Evolutionary conservation across 2,797 vertebrate genomes (phyloP).

Genomic region (Spinus olivaceus): DNA sequence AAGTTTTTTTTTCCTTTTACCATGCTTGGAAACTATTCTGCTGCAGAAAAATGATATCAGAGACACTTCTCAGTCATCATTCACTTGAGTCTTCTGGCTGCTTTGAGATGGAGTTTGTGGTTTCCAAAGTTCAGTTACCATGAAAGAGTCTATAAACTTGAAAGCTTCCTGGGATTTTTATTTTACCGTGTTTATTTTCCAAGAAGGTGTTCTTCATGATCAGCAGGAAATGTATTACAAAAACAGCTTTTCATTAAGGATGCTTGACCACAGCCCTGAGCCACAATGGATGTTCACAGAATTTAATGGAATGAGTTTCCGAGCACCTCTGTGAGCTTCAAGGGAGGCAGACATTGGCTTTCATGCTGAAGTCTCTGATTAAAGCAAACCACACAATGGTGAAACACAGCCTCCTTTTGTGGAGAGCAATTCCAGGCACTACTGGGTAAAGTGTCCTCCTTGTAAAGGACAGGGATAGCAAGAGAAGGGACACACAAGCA

Average conservation of each 20-base stretch:
- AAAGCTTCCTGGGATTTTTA: conserved; percentile 26
- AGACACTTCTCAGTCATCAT: not conserved
- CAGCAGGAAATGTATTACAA: conserved; percentile 43
- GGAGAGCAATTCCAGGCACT: conserved; percentile 19
- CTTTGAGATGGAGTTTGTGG: not conserved
- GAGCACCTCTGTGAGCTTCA: not conserved
- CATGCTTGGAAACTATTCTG: not conserved
- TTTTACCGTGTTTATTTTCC: conserved; percentile 42
- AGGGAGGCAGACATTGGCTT: not conserved
- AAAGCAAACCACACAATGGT: not conserved
- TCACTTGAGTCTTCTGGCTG: not conserved
- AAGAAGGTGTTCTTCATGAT: conserved; percentile 13
- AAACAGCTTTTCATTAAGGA: conserved; percentile 45
- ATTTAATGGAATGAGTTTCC: conserved; percentile 33
- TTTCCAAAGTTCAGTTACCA: not conserved
- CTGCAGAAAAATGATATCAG: not conserved
- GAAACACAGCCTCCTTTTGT: conserved; percentile 26
- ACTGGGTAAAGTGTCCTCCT: not conserved
- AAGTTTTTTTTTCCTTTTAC: not conserved
- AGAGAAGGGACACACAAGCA: not conserved
- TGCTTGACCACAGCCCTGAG: conserved; percentile 21
- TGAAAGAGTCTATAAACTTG: conserved; percentile 13
- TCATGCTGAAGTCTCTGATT: conserved; percentile 27
- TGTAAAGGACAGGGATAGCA: not conserved
- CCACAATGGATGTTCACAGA: conserved; percentile 30